Evolutionary conservation across 2,888 invertebrate genomes (phyloP).

Genomic region (Drosophila pseudotalamancana): DNA sequence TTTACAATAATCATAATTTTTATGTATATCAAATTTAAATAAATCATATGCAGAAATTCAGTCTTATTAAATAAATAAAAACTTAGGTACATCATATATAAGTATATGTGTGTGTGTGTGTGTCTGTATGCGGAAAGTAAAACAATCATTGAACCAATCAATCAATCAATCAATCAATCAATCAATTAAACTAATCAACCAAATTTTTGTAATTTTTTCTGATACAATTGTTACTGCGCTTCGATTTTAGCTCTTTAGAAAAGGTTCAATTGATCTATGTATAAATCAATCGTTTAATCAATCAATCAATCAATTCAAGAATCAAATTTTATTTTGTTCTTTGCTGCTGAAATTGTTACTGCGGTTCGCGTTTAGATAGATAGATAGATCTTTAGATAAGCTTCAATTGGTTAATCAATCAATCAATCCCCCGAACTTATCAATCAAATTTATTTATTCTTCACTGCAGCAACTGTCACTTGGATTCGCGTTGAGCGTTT

Average conservation of each 20-base stretch:
- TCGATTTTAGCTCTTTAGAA: neutral
- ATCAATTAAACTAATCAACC: slow-evolving; percentile 4
- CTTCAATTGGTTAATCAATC: neutral
- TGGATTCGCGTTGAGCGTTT: no score
- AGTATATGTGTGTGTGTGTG: slow-evolving; percentile 9
- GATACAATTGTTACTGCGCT: slow-evolving; percentile 5
- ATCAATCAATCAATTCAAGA: slow-evolving; percentile 6
- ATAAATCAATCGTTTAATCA: slow-evolving; percentile 4
- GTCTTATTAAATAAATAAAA: slow-evolving; percentile 82
- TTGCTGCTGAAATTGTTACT: no score
- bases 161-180: slow-evolving; percentile 22
- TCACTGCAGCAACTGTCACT: no score
- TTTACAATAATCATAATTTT: slow-evolving; percentile 59
- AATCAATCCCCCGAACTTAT: no score
- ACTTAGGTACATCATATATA: slow-evolving; percentile 71
- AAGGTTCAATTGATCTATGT: neutral
- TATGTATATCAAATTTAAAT: slow-evolving; percentile 29
- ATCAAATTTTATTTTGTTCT: no score
- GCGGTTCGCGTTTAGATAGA: no score
- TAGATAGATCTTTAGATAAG: no score
- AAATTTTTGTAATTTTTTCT: neutral
- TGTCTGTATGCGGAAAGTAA: slow-evolving; percentile 17
- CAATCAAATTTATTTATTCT: no score
- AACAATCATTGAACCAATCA: slow-evolving; percentile 32
- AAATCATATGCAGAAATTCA: slow-evolving; percentile 80